Evolutionary conservation across 2,797 vertebrate species (phyloP).

Genomic region (Hozukius guyotensis): DNA sequence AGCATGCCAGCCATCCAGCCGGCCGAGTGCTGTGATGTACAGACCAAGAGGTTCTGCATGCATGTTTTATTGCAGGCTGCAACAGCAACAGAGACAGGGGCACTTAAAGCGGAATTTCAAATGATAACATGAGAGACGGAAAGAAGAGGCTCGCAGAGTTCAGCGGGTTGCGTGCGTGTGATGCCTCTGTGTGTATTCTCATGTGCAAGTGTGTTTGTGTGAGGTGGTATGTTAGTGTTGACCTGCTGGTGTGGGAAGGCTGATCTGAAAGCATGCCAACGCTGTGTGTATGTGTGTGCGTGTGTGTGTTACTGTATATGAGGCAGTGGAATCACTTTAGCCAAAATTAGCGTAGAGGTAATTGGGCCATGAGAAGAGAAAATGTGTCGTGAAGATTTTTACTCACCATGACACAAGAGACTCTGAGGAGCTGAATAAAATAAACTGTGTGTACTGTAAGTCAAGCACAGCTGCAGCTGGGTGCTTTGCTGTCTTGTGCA

Average conservation of each 20-base stretch:
- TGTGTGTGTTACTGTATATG: conserved; percentile 11
- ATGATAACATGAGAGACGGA: conserved; percentile 58
- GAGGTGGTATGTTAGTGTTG: neutral
- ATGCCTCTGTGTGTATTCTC: neutral
- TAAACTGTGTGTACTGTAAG: neutral
- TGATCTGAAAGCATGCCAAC: conserved; percentile 12
- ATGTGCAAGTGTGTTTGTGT: conserved; percentile 6
- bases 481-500: conserved; percentile 12
- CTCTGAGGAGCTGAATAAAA: conserved; percentile 35
- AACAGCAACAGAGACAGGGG: conserved; percentile 54
- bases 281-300: neutral
- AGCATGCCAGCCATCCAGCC: conserved; percentile 18
- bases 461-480: conserved; percentile 23
- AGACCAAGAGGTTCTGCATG: conserved; percentile 53
- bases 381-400: conserved; percentile 50
- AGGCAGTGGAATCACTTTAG: conserved; percentile 43
- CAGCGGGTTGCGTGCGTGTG: conserved; percentile 21
- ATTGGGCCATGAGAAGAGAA: conserved; percentile 54
- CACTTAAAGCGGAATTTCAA: conserved; percentile 70
- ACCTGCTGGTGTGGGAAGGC: conserved; percentile 7
- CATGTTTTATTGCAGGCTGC: conserved; percentile 71
- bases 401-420: conserved; percentile 56
- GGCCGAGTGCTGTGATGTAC: conserved; percentile 33
- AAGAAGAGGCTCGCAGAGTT: conserved; percentile 42
- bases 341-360: conserved; percentile 57